phyloP scores from a whole-genome alignment of 2,113 vertebrate genomes.

The Centrocercus urophasianus region DNA sequence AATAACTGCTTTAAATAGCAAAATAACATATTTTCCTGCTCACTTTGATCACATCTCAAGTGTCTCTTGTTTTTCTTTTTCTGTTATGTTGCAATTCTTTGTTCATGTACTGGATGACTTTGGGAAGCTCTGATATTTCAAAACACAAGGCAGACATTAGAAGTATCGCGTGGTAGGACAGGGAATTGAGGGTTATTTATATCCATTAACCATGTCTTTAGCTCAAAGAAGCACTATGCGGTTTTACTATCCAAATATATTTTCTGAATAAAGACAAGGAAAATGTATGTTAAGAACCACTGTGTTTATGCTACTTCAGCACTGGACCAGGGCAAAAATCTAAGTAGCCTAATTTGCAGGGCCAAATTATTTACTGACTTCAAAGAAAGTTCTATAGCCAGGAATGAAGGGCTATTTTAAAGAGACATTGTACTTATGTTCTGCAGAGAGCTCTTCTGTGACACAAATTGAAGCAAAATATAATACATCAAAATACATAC shows the following conservation, averaged over 20 bases:
- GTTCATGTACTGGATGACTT: background rate
- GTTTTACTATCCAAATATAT: background rate
- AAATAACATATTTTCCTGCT: background rate
- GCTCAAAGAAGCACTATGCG: background rate
- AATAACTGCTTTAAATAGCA: background rate
- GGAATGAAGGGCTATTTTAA: background rate
- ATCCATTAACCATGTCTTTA: background rate
- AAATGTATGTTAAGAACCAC: background rate
- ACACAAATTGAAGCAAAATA: background rate
- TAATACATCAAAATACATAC: background rate
- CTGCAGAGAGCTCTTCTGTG: background rate
- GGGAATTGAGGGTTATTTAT: background rate
- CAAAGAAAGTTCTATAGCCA: background rate
- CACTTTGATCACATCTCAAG: background rate
- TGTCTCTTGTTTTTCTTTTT: background rate
- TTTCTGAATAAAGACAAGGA: background rate
- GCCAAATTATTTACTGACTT: background rate
- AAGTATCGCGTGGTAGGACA: background rate
- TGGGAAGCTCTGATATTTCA: background rate
- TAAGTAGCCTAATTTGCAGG: background rate
- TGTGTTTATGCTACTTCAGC: background rate
- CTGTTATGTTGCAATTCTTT: background rate
- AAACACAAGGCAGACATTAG: background rate
- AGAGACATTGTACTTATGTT: background rate
- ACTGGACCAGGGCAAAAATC: background rate